These are phyloP conservation scores for Eurosta solidaginis DNA, from an alignment of 1,140 invertebrate genomes.

Conservation along the genomic window DNA sequence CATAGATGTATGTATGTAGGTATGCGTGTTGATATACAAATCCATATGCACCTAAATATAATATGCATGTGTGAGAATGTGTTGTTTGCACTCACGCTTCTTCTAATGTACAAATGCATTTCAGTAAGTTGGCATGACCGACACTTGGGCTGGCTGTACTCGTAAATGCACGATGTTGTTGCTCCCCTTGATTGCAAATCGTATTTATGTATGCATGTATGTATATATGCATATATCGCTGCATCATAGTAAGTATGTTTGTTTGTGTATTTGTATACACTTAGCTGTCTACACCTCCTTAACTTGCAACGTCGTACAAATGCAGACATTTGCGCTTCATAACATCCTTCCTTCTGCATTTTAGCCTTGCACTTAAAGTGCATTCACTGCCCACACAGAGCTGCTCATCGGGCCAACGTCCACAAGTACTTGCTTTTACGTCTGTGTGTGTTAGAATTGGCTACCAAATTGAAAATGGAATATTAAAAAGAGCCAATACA, in stretches of 20 bases:
- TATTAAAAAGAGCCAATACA: too few species aligned
- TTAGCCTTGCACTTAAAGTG: constrained; percentile 7
- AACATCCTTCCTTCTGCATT: neutral
- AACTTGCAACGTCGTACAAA: neutral
- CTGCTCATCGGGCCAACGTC: too few species aligned
- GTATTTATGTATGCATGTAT: neutral
- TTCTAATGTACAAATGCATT: neutral
- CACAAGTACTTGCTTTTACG: neutral
- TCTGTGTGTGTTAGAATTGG: neutral
- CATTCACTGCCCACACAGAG: neutral
- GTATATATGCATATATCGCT: neutral
- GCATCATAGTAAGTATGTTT: too few species aligned
- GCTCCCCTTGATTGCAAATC: neutral
- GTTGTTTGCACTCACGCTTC: constrained; percentile 2
- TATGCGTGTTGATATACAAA: too few species aligned
- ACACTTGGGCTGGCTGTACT: too few species aligned
- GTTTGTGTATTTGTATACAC: neutral
- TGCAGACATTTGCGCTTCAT: neutral
- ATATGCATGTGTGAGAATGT: neutral
- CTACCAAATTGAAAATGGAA: neutral
- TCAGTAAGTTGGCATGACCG: neutral
- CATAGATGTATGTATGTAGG: too few species aligned
- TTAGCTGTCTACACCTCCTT: neutral
- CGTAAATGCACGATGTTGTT: neutral
- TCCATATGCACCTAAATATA: too few species aligned